Base-by-base conservation (phyloP, 1,140 invertebrate genomes). In the Drosophila obscura region DNA sequence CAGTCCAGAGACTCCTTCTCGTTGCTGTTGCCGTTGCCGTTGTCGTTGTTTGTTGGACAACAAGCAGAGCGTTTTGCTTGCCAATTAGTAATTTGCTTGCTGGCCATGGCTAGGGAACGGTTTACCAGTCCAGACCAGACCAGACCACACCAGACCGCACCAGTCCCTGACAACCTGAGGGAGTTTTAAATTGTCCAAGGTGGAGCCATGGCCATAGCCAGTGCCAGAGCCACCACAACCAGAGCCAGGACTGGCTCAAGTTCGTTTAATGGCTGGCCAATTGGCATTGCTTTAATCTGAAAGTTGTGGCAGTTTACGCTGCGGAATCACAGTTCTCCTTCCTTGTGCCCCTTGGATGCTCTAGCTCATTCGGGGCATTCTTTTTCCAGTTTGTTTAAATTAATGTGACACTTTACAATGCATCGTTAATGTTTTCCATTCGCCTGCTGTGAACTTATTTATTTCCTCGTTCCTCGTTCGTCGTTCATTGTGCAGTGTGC, bases 61-160 rank as follows among this genome's bases (percentile, higher is more conserved):
- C 83, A 87, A 88, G 79, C 73, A 75, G 76, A 87, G 83, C 83
- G 80, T 87, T 87, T 87, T 89, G 84, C 84, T 87, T 88, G 83
- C 83, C 83, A 87, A 87, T 87, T 87, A 87, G 84, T 89, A 87
- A 87, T 87, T 83, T 89, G 79, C 80, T 78, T 75, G 78, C 78
- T 71, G 74, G 35, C 35, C 59, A 60, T 62, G 80, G 46, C 55
- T 44, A 31, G 57, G 73, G 46, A 76, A 61, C 49, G 72, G 71
- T 60, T 69, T 51, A 26, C 24, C 51, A 35, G 24, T 39, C 51
- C 16, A 53, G 16, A 53, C 50, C 51, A 31, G 31, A 43, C 26
- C 53, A 58, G 43, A 26, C 46, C 28, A 15, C 16, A 43, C 59
- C 8, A 41, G 50, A 56, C 51, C 49, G 41, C 49, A 53, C 31